Evolutionary conservation across 2,888 invertebrate species (phyloP).

Genomic region (Mystacides longicornis): DNA sequence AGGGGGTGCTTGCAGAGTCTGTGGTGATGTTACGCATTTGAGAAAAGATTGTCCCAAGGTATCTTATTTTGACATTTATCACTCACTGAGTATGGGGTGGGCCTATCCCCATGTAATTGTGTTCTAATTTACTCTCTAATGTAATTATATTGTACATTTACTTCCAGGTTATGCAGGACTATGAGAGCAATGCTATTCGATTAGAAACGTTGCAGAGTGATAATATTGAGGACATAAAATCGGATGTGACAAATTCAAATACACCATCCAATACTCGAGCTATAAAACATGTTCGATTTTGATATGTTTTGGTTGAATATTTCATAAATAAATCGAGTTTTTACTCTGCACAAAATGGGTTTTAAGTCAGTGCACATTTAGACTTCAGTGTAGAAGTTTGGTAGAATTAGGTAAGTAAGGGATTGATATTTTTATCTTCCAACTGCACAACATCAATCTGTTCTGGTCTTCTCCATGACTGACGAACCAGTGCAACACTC

Average conservation of each 20-base stretch:
- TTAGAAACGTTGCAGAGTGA: slow-evolving; percentile 39
- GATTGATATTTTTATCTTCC: too few relatives aligned
- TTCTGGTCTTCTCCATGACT: too few relatives aligned
- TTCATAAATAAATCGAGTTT: too few relatives aligned
- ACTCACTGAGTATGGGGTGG: background rate
- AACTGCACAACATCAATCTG: too few relatives aligned
- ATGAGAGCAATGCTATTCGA: slow-evolving; percentile 42
- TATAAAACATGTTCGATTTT: slow-evolving; percentile 33
- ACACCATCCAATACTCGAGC: background rate
- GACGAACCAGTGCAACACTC: too few relatives aligned
- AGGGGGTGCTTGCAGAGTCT: slow-evolving; percentile 73
- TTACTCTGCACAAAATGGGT: too few relatives aligned
- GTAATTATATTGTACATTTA: background rate
- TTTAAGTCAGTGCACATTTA: too few relatives aligned
- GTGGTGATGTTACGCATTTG: slow-evolving; percentile 80
- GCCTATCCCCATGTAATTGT: background rate
- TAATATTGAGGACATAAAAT: slow-evolving; percentile 41
- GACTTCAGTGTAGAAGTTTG: too few relatives aligned
- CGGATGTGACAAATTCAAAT: background rate
- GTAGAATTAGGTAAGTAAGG: too few relatives aligned
- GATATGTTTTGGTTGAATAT: too few relatives aligned
- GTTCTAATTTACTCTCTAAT: background rate
- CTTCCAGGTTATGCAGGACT: slow-evolving; percentile 37
- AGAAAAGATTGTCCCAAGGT: slow-evolving; percentile 71
- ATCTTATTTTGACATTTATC: background rate